Evolutionary conservation across 2,888 invertebrate genomes (phyloP).

Genomic region (Perizoma affinitatum): DNA sequence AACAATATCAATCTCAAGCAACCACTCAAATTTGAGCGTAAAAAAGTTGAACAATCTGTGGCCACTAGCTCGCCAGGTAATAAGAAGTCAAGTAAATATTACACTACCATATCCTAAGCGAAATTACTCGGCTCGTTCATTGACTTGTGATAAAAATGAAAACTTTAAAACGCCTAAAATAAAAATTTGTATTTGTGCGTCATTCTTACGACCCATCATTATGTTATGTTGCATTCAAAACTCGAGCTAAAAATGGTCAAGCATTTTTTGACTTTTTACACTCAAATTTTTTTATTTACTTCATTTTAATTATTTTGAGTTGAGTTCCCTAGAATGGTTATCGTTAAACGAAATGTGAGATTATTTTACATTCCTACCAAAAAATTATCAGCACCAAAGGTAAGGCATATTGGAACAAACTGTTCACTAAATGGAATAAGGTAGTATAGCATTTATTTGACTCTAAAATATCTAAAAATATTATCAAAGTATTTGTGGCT

Average conservation of each 20-base stretch:
- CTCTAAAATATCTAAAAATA: constrained; percentile 59
- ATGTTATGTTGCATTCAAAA: constrained; percentile 75
- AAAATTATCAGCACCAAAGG: constrained; percentile 77
- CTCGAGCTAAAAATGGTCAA: constrained; percentile 84
- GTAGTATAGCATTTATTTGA: constrained; percentile 85
- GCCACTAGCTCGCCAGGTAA: constrained; percentile 86
- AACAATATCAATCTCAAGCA: constrained; percentile 92
- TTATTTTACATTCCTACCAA: constrained; percentile 75
- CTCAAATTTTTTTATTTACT: constrained; percentile 76
- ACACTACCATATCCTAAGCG: constrained; percentile 84
- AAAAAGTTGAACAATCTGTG: constrained; percentile 86
- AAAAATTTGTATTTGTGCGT: constrained; percentile 52
- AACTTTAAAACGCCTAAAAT: constrained; percentile 37
- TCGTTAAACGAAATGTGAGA: constrained; percentile 68
- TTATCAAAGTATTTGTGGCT: constrained; percentile 56
- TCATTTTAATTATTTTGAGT: constrained; percentile 62
- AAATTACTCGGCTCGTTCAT: constrained; percentile 52
- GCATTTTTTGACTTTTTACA: constrained; percentile 85
- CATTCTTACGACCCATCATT: constrained; percentile 65
- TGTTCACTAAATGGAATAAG: constrained; percentile 72
- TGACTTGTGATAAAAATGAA: constrained; percentile 35
- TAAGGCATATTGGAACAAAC: constrained; percentile 73
- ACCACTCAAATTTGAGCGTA: constrained; percentile 88
- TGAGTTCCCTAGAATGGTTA: constrained; percentile 66
- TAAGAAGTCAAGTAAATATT: constrained; percentile 85